Evolutionary conservation across 2,113 vertebrate genomes (phyloP).

Genomic region (Campylomormyrus tamandua): DNA sequence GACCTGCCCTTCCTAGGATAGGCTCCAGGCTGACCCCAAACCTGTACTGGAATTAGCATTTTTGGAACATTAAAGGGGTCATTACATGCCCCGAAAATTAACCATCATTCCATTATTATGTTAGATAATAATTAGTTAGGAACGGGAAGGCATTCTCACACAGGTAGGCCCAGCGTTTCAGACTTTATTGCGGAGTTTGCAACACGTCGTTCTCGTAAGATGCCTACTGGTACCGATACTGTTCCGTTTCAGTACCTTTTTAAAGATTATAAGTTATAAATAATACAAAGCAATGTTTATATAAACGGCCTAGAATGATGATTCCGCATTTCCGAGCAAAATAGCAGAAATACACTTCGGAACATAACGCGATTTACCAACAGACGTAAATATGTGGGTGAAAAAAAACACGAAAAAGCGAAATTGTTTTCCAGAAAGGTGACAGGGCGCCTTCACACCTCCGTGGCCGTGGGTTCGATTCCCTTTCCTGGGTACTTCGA

Average conservation of each 20-base stretch:
- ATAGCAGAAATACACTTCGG: background rate
- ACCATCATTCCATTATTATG: background rate
- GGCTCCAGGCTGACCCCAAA: background rate
- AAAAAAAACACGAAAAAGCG: background rate
- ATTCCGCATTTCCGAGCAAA: background rate
- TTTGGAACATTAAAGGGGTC: background rate
- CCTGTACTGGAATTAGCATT: background rate
- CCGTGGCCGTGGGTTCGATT: background rate
- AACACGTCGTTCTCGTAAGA: background rate
- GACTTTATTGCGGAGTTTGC: background rate
- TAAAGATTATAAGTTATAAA: background rate
- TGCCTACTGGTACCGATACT: background rate
- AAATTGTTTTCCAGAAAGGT: background rate
- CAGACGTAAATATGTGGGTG: background rate
- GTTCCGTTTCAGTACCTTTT: background rate
- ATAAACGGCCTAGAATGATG: background rate
- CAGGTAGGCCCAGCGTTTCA: background rate
- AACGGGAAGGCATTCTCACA: background rate
- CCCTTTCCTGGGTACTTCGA: background rate
- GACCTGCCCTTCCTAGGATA: background rate
- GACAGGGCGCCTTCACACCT: background rate
- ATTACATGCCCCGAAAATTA: background rate
- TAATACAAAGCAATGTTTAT: background rate
- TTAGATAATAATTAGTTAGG: background rate
- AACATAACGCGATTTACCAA: background rate